Base-by-base conservation (phyloP, 2,113 vertebrate genomes). In the Pelvicachromis taeniatus region DNA sequence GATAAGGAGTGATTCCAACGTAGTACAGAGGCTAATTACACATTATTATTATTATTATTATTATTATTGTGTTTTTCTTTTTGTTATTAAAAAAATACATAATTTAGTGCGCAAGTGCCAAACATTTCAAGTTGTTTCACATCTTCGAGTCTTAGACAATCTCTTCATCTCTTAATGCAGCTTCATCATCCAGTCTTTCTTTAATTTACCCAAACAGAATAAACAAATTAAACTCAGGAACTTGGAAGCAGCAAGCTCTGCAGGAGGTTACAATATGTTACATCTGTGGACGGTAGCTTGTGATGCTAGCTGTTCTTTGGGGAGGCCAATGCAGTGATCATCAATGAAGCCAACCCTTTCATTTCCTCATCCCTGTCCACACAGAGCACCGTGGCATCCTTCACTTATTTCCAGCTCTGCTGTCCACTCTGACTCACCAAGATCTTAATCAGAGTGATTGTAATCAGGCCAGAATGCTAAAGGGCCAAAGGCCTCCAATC, bases 71-170 rank as follows among this genome's bases (percentile, higher is more conserved):
- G 82, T 88, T 87, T 90, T 84, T 92, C 95, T 93, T 95, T 94
- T 96, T 87, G 21, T 78, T 87, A 80, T 83, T 65, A 70, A 75
- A 94, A 94, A 65, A 89, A 95, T 89, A 92, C 96, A 96, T 94
- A 94, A 92, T 92, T 96, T 88, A 92, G 96, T 97, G 97, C 95
- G 96, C 93, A 96, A 95, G 97, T 99, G 98, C 98, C 98, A 98
- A 98, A 97, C 96, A 96, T 97, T 97, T 97, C 94, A 95, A 96
- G 94, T 96, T 96, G 96, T 96, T 96, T 95, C 95, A 91, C 97
- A 97, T 98, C 97, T 97, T 98, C 97, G 96, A 97, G 97, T 98
- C 97, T 97, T 97, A 97, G 97, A 99, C 98, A 98, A 98, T 98
- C 97, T 95, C 96, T 97, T 96, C 96, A 95, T 96, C 97, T 97